Evolutionary conservation across 1,140 invertebrate species (phyloP), one percentile per base, ranked within the genome.

Genomic region (Bacillus rossius): DNA sequence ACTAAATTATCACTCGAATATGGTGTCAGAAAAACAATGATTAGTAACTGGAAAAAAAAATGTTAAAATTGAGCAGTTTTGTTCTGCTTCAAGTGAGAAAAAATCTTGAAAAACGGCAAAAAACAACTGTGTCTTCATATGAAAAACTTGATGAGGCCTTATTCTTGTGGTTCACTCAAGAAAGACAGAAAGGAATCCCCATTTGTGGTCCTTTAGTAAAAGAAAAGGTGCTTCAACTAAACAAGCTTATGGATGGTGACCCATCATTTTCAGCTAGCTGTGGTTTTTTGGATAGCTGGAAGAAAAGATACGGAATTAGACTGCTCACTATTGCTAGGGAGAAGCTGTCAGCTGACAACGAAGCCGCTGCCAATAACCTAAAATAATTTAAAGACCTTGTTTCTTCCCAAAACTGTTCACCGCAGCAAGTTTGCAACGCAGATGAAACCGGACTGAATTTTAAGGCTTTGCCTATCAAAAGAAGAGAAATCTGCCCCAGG

Each of bases 401-500:
- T 22, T 53, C 7, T 26, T 59, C 2, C 47, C n/a, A n/a, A n/a
- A n/a, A n/a, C n/a, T 49, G 56, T 1, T 37, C 47, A 3, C 48
- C 61, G 50, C 55, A 73, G 37, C 69, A 71, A 63, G 61, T 75
- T 26, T 75, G 71, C 53, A 75, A 76, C 57, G 70, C 69, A 2
- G 73, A 76, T 56, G 72, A 34, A 74, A 66, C 73, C 68, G 53
- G 69, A 65, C 25, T 60, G 75, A n/a, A 67, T 61, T 66, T 75
- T 67, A 69, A 67, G 64, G 57, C 64, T 52, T 62, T 75, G 43
- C 73, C 72, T 42, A 66, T 55, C 34, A 69, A 67, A 53, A 48
- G 48, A 57, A 19, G 63, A 69, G 59, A 65, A 67, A 54, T 64
- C 62, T 63, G 63, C 55, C 45, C 54, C 58, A 52, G 67, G 68